These are phyloP conservation scores for Cotesia typhae DNA, from an alignment of 1,140 invertebrate species.

Conservation along the genomic window DNA sequence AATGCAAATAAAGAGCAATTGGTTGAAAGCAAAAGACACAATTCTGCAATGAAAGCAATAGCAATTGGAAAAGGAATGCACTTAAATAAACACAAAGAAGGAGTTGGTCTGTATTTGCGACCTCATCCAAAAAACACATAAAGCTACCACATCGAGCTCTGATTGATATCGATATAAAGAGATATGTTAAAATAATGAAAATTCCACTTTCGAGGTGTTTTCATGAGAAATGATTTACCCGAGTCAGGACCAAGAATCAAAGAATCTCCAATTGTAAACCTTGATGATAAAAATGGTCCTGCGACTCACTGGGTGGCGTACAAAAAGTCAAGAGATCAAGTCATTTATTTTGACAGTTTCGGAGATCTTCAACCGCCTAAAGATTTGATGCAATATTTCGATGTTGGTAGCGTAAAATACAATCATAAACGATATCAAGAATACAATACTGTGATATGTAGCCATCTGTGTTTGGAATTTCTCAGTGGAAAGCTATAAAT, in stretches of 20 bases:
- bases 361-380: slow-evolving; percentile 43
- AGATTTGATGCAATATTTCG: slow-evolving; percentile 33
- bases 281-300: slow-evolving; percentile 9
- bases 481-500: slow-evolving; percentile 35
- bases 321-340: not conserved
- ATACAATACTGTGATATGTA: slow-evolving; percentile 40
- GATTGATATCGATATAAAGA: slow-evolving; percentile 41
- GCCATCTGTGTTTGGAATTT: slow-evolving; percentile 45
- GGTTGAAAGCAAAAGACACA: slow-evolving; percentile 43
- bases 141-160: slow-evolving; percentile 38
- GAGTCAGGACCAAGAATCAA: slow-evolving; percentile 21
- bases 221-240: slow-evolving; percentile 46
- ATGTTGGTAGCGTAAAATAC: slow-evolving; percentile 37
- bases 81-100: slow-evolving; percentile 50
- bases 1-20: slow-evolving; percentile 46
- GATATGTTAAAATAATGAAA: slow-evolving; percentile 40
- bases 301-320: slow-evolving; percentile 15
- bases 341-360: slow-evolving; percentile 40
- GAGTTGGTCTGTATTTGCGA: slow-evolving; percentile 39
- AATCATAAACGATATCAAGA: slow-evolving; percentile 44
- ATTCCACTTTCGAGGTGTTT: slow-evolving; percentile 46
- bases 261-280: slow-evolving; percentile 30
- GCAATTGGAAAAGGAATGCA: slow-evolving; percentile 48
- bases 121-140: slow-evolving; percentile 30
- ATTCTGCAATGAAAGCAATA: slow-evolving; percentile 49